phyloP scores from a whole-genome alignment of 1,140 invertebrate species.

The Aphelinus atriplicis region DNA sequence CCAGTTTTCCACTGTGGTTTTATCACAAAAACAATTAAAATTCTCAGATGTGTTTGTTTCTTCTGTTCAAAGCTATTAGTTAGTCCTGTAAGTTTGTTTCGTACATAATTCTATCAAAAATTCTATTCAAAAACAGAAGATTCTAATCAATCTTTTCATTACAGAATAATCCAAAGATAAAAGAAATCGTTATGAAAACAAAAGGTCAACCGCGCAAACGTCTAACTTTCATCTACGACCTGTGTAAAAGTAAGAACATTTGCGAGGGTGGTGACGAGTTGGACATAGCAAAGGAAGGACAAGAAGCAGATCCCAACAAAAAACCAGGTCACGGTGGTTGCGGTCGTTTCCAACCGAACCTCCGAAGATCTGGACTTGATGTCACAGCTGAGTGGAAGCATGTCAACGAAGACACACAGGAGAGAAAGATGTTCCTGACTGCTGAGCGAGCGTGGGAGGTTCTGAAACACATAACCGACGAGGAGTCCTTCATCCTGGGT shows the following conservation, averaged over 20 bases:
- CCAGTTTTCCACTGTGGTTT: conserved; percentile 99
- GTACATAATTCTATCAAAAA: conserved; percentile 9
- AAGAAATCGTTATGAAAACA: conserved; percentile 96
- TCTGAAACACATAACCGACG: conserved; percentile 96
- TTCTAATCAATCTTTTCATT: conserved; percentile 48
- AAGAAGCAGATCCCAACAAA: conserved; percentile 70
- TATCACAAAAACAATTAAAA: conserved; percentile 96
- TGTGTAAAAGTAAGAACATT: conserved; percentile 98
- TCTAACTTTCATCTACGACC: conserved; percentile 94
- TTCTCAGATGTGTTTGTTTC: conserved; percentile 96
- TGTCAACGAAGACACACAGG: conserved; percentile 97
- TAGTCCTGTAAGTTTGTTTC: conserved; percentile 79
- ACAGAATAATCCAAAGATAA: conserved; percentile 93
- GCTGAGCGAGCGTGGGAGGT: conserved; percentile 98
- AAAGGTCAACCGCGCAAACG: conserved; percentile 97
- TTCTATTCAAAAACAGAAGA: conserved; percentile 1
- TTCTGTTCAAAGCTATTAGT: conserved; percentile 97
- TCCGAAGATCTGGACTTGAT: conserved; percentile 89
- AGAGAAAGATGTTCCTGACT: conserved; percentile 91
- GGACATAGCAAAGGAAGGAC: conserved; percentile 83
- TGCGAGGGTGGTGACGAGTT: conserved; percentile 99
- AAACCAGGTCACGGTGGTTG: conserved; percentile 94
- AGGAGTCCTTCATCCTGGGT: conserved; percentile 94
- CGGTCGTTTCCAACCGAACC: conserved; percentile 95
- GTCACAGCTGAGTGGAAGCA: conserved; percentile 98